Evolutionary conservation across 2,797 vertebrate genomes (phyloP).

Genomic region (Sardinella longiceps): DNA sequence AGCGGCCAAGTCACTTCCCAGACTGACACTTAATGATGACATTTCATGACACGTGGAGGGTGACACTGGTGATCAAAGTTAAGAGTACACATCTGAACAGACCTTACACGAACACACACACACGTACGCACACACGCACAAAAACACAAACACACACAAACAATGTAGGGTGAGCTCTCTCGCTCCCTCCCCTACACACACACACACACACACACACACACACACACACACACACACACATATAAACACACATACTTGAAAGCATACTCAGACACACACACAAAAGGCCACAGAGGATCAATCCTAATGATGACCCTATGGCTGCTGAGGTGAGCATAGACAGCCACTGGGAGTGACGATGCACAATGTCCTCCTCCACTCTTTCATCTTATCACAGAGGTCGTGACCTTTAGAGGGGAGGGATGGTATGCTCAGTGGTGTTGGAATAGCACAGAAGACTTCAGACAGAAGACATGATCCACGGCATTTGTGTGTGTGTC

Average conservation of each 20-base stretch:
- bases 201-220: neutral
- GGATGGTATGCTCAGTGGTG: constrained; percentile 36
- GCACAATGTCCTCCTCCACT: neutral
- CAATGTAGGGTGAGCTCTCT: neutral
- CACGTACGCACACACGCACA: neutral
- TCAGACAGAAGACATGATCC: no score
- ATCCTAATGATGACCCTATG: neutral
- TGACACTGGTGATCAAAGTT: neutral
- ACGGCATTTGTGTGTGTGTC: constrained; percentile 19
- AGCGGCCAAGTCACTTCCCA: neutral
- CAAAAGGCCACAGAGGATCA: neutral
- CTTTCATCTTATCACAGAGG: constrained; percentile 67
- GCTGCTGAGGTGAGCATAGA: neutral
- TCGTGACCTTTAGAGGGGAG: constrained; percentile 47
- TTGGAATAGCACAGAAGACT: constrained; percentile 25
- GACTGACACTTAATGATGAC: neutral
- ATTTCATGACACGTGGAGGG: neutral
- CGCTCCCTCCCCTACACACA: neutral
- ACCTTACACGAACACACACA: neutral
- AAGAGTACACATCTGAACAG: neutral
- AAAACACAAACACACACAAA: neutral
- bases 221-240: neutral
- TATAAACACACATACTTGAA: neutral
- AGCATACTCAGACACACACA: neutral
- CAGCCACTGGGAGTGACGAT: constrained; percentile 1